These are phyloP conservation scores for Drosophila fulvimacula DNA, from an alignment of 2,888 invertebrate species.

Conservation along the genomic window DNA sequence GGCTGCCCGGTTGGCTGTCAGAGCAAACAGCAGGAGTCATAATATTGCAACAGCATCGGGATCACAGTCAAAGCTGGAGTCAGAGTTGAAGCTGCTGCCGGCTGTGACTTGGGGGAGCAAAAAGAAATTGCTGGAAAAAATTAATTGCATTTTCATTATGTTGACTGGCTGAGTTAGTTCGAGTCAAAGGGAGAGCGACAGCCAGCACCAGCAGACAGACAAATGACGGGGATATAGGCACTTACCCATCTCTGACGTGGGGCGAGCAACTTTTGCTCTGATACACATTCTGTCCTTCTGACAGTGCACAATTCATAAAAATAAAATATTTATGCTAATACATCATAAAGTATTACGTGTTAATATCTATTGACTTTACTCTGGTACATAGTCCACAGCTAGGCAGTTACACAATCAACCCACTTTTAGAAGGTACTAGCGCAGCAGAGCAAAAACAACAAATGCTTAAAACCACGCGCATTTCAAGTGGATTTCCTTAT, in stretches of 20 bases:
- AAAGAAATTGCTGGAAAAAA: conserved; percentile 82
- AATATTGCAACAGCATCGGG: conserved; percentile 79
- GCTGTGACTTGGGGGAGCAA: conserved; percentile 62
- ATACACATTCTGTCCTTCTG: conserved; percentile 13
- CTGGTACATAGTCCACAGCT: not conserved
- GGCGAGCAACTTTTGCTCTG: conserved; percentile 11
- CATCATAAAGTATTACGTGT: not conserved
- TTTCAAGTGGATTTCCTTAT: conserved; percentile 54
- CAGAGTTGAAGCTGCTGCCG: conserved; percentile 37
- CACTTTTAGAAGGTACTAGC: conserved; percentile 18
- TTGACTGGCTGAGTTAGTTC: conserved; percentile 62
- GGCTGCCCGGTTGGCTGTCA: conserved; percentile 50
- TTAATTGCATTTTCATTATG: conserved; percentile 85
- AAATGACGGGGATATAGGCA: conserved; percentile 75
- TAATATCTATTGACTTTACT: conserved; percentile 6
- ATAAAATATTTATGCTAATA: not conserved
- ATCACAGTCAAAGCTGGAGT: conserved; percentile 43
- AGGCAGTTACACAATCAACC: conserved; percentile 31
- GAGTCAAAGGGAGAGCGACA: conserved; percentile 27
- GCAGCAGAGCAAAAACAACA: not conserved
- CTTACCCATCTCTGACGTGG: conserved; percentile 24
- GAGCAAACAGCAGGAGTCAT: conserved; percentile 79
- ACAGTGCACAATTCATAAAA: conserved; percentile 5
- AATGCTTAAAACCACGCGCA: conserved; percentile 36
- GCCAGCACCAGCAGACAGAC: conserved; percentile 60